Evolutionary conservation across 2,888 invertebrate genomes (phyloP), one percentile per base, ranked within the genome.

Genomic region (Cantharis rufa): DNA sequence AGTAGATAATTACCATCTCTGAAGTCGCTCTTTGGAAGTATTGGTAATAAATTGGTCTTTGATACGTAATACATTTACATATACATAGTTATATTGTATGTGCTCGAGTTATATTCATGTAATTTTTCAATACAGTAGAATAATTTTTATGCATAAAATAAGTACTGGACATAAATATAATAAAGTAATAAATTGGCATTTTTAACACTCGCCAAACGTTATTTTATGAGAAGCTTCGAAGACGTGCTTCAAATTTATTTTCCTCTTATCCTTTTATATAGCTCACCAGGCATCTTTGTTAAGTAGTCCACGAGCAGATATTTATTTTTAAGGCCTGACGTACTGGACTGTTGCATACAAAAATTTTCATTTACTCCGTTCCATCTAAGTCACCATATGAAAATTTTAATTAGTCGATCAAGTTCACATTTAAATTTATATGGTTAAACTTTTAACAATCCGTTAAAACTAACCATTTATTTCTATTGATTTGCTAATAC

Each of bases 1-100:
- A 83, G 82, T 81, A 78, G 81, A 83, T 85, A 86, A 86, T 86
- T 86, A 84, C 84, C 82, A 84, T 77, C 74, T 78, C 79, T 79
- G 78, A 48, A 48, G 48, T 48, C n/a, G 48, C 48, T 48, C 48
- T 48, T 48, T 48, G 48, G 48, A 48, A 48, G 48, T 48, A 48
- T 48, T 48, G 48, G 48, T 48, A 48, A 48, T 48, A 48, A 48
- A 48, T 48, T 48, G 48, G 48, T 48, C 48, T 48, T 48, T 48
- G 48, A 48, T 48, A 48, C 48, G 48, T 48, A 48, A 48, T 48
- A 48, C 48, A 48, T 48, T 48, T 48, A 48, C 48, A 48, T 48
- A 48, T 48, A 48, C 48, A 48, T 48, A 48, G 48, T 48, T 48
- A 48, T 48, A 48, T 66, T 72, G 64, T 16, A 64, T 64, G 16